Evolutionary conservation across 2,113 vertebrate species (phyloP), one percentile per base, ranked within the genome.

Genomic region (Spea multiplicata): DNA sequence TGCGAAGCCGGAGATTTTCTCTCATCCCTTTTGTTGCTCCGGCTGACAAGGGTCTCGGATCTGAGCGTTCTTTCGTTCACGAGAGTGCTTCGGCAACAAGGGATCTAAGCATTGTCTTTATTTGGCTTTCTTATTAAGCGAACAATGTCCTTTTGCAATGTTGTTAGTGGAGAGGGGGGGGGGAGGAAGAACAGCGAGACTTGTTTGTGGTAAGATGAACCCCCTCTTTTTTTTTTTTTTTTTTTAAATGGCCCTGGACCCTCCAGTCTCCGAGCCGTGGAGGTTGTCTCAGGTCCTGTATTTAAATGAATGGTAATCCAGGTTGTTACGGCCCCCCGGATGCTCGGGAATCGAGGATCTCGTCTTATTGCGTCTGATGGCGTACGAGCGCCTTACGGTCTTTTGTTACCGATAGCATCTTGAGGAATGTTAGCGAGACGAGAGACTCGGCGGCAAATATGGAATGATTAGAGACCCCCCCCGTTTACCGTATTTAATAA

Each of bases 221-320:
- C 83, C 68, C 85, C 66, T 53, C 83, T 84, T 78, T 81, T 10
- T 53, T 83, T 83, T 81, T 66, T 53, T 83, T 84, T 78, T 81
- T 10, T 53, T 83, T 83, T 81, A 86, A 85, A 86, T 86, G 87
- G 88, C 88, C 85, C 71, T 84, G 83, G 83, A 82, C 72, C 2
- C 84, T 82, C 53, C 73, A 81, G 83, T 83, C 81, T 70, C 78
- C 16, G 73, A 84, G 87, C 89, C 83, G 65, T 76, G 83, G 84
- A 84, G 85, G 85, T 80, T 87, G 87, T 78, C 88, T 89, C 83
- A 84, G 84, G 85, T 87, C 86, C 72, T 89, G 86, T 86, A 86
- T 91, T 87, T 88, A 87, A 91, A 88, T 86, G 69, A 90, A 67
- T 68, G 53, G 85, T 72, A 71, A 81, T 89, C 6, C 2, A 87